Percentiles rank a stretch among this genome's conserved stretches.
phyloP scores from a whole-genome alignment of 2,888 invertebrate genomes.

The Siphlonurus alternatus region DNA sequence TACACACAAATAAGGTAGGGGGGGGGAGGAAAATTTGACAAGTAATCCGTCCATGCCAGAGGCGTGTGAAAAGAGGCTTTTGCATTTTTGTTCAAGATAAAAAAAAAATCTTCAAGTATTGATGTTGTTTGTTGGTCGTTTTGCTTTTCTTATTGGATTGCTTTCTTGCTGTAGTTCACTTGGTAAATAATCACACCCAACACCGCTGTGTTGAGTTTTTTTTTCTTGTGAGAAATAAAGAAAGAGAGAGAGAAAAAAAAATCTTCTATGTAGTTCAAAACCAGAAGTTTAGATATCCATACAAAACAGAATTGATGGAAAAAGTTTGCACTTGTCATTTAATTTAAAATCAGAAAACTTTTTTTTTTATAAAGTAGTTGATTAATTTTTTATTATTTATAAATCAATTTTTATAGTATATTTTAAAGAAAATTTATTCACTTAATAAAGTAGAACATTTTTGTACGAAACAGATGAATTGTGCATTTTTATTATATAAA shows the following conservation, averaged over 20 bases:
- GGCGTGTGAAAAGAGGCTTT: background rate
- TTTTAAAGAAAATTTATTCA: background rate
- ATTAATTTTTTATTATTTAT: background rate
- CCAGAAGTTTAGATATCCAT: background rate
- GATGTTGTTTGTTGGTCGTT: background rate
- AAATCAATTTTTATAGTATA: background rate
- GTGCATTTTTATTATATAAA: too few species aligned
- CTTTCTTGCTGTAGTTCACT: background rate
- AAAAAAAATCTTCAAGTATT: background rate
- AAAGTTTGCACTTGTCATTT: constrained; percentile 3
- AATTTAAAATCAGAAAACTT: background rate
- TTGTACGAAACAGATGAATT: too few species aligned
- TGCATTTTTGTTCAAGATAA: background rate
- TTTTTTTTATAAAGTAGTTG: background rate
- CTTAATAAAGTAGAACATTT: too few species aligned
- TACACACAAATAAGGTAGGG: background rate
- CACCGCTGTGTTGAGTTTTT: background rate
- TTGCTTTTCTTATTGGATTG: background rate
- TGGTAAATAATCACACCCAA: background rate
- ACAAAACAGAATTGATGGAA: background rate
- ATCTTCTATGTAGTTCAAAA: background rate
- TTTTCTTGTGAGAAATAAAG: background rate
- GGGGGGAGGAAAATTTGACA: background rate
- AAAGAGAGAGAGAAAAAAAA: background rate
- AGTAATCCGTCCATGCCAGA: background rate